Base-by-base conservation (phyloP, 2,113 vertebrate genomes). In the Mus spicilegus region DNA sequence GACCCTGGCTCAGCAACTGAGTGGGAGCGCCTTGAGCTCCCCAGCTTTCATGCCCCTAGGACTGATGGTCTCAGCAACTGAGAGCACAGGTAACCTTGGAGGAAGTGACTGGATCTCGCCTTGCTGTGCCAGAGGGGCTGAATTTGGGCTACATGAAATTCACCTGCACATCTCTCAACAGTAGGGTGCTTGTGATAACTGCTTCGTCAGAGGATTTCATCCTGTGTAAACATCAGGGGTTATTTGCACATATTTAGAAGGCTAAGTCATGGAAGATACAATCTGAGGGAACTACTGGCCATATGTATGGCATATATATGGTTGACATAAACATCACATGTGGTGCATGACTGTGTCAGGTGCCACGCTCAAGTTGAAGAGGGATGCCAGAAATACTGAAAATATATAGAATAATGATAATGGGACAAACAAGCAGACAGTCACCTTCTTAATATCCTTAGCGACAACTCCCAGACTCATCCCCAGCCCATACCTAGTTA, bases 391-490 rank as follows among this genome's bases (percentile, higher is more conserved):
- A 93, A 95, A 95, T 22, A 28, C 56, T 75, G 46, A 88, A 89
- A 78, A 96, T 46, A 93, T 30, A 75, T 39, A 94, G 72, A 95
- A 82, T 58, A 87, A 85, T 56, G 88, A 81, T 72, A 92, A 82
- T 19, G 63, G 24, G 20, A 91, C 92, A 96, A 95, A 89, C 67
- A 95, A 90, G 81, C 46, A 77, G 88, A 85, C 54, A 97, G 94
- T 97, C 96, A 95, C 94, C 97, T 93, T 95, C 95, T 78, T 93
- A 93, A 94, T 90, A 96, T 91, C 86, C 63, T n/a, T 72, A 13
- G 91, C 28, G 89, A 93, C 97, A 89, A 91, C 96, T 95, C 93
- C 97, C 94, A 89, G 89, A 97, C 96, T 97, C 96, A 46, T 69
- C 33, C 46, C 90, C 54, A 11, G 67, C 4, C 69, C 78, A 16